phyloP scores from a whole-genome alignment of 2,888 invertebrate genomes.

The Drosophila histrio region DNA sequence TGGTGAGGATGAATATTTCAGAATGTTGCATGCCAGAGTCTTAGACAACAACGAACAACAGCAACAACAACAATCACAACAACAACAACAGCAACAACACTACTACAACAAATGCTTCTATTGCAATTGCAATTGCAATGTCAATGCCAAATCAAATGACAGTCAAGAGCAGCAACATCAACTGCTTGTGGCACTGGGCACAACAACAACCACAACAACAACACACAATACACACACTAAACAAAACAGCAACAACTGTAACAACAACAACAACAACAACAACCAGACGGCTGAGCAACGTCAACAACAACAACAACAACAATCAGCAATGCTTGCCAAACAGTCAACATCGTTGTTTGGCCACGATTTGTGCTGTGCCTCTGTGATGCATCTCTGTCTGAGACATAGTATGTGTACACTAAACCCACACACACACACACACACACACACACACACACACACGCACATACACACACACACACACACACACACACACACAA shows the following conservation, averaged over 20 bases:
- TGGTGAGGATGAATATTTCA: slow-evolving; percentile 85
- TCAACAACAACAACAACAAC: slow-evolving; percentile 41
- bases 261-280: slow-evolving; percentile 38
- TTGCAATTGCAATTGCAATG: slow-evolving; percentile 46
- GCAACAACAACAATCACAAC: slow-evolving; percentile 36
- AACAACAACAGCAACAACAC: slow-evolving; percentile 36
- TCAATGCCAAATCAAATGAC: slow-evolving; percentile 24
- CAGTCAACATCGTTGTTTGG: slow-evolving; percentile 38
- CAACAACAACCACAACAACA: slow-evolving; percentile 36
- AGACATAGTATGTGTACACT: slow-evolving; percentile 83
- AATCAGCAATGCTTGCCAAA: slow-evolving; percentile 18
- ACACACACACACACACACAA: neutral
- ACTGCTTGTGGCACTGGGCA: slow-evolving; percentile 9
- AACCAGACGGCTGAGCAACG: slow-evolving; percentile 36
- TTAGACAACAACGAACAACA: slow-evolving; percentile 64
- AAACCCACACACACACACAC: slow-evolving; percentile 30
- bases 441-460: slow-evolving; percentile 6
- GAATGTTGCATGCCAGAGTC: slow-evolving; percentile 83
- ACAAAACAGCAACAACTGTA: slow-evolving; percentile 37
- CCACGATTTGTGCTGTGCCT: slow-evolving; percentile 80
- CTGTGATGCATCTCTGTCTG: slow-evolving; percentile 83
- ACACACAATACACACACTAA: slow-evolving; percentile 37
- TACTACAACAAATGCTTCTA: slow-evolving; percentile 61
- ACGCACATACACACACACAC: neutral
- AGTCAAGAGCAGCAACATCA: slow-evolving; percentile 34